These are phyloP conservation scores for Microtus ochrogaster DNA, from an alignment of 2,113 vertebrate genomes.

Conservation along the genomic window DNA sequence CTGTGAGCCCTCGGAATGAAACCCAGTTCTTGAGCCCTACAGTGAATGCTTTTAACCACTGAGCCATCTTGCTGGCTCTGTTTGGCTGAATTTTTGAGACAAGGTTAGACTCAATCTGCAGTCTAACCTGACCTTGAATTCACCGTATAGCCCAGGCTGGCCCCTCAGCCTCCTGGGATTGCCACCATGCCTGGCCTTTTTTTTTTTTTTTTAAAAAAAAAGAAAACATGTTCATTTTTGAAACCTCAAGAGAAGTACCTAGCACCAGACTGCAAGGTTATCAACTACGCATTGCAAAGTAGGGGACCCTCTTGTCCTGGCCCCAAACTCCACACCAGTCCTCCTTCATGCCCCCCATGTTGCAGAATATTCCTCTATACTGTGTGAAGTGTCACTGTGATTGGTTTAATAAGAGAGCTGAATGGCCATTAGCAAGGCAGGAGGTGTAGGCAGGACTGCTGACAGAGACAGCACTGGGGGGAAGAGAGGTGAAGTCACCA, in stretches of 20 bases:
- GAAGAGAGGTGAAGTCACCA: neutral
- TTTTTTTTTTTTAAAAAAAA: neutral
- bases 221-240: neutral
- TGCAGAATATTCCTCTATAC: neutral
- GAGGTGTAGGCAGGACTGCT: neutral
- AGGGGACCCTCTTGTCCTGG: no score
- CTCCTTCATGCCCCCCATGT: neutral
- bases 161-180: neutral
- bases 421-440: neutral
- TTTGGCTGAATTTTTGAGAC: neutral
- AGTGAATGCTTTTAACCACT: neutral
- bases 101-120: neutral
- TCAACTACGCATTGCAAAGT: neutral
- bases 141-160: neutral
- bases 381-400: neutral
- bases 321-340: fast-evolving
- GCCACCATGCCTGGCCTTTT: no score
- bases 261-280: neutral
- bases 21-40: neutral
- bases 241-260: neutral
- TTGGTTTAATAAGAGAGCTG: neutral
- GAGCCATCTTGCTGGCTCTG: neutral
- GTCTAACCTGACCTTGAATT: neutral
- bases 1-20: neutral
- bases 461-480: neutral